These are phyloP conservation scores for Artibeus lituratus DNA, from an alignment of 2,797 vertebrate species.

Conservation along the genomic window DNA sequence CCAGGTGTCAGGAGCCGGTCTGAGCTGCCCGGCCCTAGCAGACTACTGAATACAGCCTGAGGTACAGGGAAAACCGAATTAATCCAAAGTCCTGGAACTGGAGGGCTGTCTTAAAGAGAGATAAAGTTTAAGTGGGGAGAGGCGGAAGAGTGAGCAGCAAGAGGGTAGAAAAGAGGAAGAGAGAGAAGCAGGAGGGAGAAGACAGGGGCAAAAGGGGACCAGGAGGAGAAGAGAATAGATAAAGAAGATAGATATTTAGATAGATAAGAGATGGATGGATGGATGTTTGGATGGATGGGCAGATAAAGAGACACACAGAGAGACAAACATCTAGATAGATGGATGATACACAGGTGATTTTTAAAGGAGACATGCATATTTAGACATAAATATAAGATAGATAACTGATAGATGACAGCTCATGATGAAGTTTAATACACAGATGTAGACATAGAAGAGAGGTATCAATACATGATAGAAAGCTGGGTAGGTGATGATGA, in stretches of 20 bases:
- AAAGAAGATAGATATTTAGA: not conserved
- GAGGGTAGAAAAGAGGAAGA: not conserved
- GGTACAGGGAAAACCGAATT: not conserved
- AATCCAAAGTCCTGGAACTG: not conserved
- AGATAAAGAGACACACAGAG: not conserved
- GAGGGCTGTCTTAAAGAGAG: not conserved
- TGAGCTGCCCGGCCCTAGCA: not conserved
- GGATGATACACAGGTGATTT: not conserved
- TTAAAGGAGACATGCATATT: not conserved
- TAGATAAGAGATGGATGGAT: not conserved
- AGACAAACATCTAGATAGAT: not conserved
- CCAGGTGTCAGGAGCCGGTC: not conserved
- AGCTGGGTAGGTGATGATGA: not conserved
- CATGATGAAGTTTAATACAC: not conserved
- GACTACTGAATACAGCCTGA: fast-evolving
- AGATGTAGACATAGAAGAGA: not conserved
- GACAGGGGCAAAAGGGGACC: not conserved
- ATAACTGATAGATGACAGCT: not conserved
- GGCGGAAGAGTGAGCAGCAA: not conserved
- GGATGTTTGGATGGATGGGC: not conserved
- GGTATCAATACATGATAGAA: not conserved
- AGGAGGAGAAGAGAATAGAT: not conserved
- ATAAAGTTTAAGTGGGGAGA: not conserved
- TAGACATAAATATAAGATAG: not conserved
- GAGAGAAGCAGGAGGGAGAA: not conserved